Evolutionary conservation across 2,888 invertebrate species (phyloP).

Genomic region (Nebria salina): DNA sequence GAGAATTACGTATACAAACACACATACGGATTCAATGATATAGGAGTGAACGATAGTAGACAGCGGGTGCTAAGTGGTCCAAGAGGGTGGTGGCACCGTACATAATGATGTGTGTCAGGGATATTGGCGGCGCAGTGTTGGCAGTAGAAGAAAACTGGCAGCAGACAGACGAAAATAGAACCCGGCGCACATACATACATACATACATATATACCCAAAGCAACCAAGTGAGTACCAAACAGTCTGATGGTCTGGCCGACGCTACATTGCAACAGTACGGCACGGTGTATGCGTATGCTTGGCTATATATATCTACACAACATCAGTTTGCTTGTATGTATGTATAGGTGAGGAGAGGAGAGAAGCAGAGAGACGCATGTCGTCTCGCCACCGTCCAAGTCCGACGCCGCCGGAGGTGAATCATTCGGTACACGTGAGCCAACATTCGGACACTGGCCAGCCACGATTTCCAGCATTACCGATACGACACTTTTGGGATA

Average conservation of each 20-base stretch:
- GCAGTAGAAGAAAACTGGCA: slow-evolving; percentile 33
- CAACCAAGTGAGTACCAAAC: slow-evolving; percentile 47
- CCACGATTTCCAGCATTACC: not conserved
- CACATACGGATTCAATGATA: slow-evolving; percentile 3
- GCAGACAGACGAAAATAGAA: slow-evolving; percentile 42
- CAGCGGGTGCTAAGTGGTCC: slow-evolving; percentile 43
- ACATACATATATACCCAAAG: slow-evolving; percentile 1
- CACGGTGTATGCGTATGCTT: slow-evolving; percentile 14
- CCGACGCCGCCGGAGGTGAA: slow-evolving; percentile 13
- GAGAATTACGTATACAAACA: not conserved
- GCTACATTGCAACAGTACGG: not conserved
- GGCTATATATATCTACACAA: slow-evolving; percentile 13
- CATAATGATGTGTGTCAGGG: slow-evolving; percentile 44
- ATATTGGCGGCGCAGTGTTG: slow-evolving; percentile 38
- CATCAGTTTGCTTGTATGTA: not conserved
- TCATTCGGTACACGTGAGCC: slow-evolving; percentile 14
- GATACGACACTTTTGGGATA: no score
- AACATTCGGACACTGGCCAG: slow-evolving; percentile 3
- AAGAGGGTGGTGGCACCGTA: slow-evolving; percentile 31
- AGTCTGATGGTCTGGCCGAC: slow-evolving; percentile 37
- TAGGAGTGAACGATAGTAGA: slow-evolving; percentile 19
- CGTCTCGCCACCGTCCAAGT: slow-evolving; percentile 13
- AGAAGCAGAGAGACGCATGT: not conserved
- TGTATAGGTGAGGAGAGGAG: not conserved
- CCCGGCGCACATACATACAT: slow-evolving; percentile 12